Evolutionary conservation across 2,113 vertebrate species (phyloP), one percentile per base, ranked within the genome.

Genomic region (Corythornis vintsioides): DNA sequence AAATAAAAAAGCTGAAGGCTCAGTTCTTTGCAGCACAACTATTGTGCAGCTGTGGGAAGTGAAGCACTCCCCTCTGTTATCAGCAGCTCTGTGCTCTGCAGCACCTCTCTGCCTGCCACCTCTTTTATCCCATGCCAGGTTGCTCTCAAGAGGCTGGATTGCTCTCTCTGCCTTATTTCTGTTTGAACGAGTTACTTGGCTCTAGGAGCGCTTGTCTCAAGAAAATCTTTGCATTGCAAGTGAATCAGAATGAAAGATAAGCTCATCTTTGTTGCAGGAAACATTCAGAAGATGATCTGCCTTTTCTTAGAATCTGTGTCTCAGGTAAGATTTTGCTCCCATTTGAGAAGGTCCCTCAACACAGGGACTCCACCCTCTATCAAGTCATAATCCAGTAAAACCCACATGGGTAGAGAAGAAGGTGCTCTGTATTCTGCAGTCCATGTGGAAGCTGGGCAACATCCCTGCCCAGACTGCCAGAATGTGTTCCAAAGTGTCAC

Each of bases 11-110:
- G 48, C 50, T 76, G 84, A 76, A 66, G 19, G 59, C 13, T 35
- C 0, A 0, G 28, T 70, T 83, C 31, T 73, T 8, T 76, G 78
- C 55, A 73, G 71, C 3, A 15, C 6, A 53, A 59, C 15, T 0
- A 0, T 2, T 3, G 4, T 0, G 2, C 13, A 24, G 80, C 40
- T 2, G 72, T 43, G 63, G 50, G 26, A 83, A 72, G 48, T 26
- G 26, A 24, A 84, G 55, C 57, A 6, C 76, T 77, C 13, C 43
- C 66, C 61, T 5, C 43, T 5, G 64, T 9, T 73, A 86, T 11
- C 3, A 64, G 61, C 83, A 90, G 61, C 4, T 2, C 73, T 26
- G 24, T 63, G 64, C 60, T 72, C n/a, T 18, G 60, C 43, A 77
- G 60, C 0, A 2, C 71, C 73, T 57, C 4, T 8, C 74, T 38